Evolutionary conservation across 30 jellyfish, hydroid and myxozoan species (phyloP), one percentile per base, ranked within the genome.

Genomic region (Aurelia sp.): DNA sequence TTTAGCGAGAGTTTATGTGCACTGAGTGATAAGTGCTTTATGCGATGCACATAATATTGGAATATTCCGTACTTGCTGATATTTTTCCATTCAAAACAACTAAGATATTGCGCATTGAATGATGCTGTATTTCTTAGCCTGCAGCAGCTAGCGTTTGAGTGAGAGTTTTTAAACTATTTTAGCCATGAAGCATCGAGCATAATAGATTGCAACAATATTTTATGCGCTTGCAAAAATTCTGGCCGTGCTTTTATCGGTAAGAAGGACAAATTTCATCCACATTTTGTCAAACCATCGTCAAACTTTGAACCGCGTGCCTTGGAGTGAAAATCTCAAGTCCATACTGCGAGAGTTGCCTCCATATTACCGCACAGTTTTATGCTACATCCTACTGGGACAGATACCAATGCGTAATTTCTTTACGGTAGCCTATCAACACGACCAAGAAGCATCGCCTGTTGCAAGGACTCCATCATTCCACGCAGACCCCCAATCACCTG

Each of bases 281-380:
- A 5, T 44, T 44, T 61, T 12, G 20, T 24, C 20, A n/a, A 61
- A 10, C 11, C 13, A 61, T 61, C 35, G n/a, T 24, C 27, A 13
- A 61, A 6, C 24, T n/a, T 61, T 12, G 72, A 7, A 13, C 35
- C 15, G 72, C 35, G 20, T 61, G 72, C 72, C 20, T 61, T 61
- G 27, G 27, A 61, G 27, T n/a, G 33, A n/a, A 8, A 20, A 44
- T 44, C 55, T 44, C 35, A 61, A 67, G 89, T 78, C 89, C 75
- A 63, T 21, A 60, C 85, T 21, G 79, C 86, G 92, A 70, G 92
- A 83, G 92, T 83, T 83, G 78, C 72, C 69, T 83, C 92, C 92
- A 72, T 70, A 55, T 72, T 83, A 44, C 55, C 55, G 55, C 55
- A 44, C 55, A 44, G 9, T 44, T 44, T 44, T 44, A 44, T 44